These are phyloP conservation scores for Schizaphis graminum DNA, from an alignment of 2,888 invertebrate species.

Conservation along the genomic window DNA sequence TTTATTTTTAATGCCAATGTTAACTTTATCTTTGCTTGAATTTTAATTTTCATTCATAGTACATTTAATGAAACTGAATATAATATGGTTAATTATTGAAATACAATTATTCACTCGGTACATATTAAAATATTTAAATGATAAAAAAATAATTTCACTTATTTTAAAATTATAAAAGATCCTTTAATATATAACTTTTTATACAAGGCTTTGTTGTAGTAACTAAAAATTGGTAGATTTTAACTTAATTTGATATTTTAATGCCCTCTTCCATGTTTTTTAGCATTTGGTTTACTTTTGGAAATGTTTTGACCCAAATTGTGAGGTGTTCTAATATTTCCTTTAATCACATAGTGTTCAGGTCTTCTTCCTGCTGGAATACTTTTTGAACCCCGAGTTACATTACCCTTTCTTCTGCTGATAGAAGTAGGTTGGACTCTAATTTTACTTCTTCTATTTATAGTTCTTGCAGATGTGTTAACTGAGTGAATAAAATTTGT, in stretches of 20 bases:
- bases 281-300: neutral
- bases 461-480: neutral
- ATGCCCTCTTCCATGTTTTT: neutral
- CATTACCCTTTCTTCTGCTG: neutral
- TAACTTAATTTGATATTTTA: neutral
- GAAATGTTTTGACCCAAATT: slow-evolving; percentile 32
- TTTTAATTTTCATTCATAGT: neutral
- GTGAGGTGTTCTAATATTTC: neutral
- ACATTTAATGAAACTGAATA: neutral
- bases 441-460: slow-evolving; percentile 38
- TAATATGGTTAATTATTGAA: too few species aligned
- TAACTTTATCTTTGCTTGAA: neutral
- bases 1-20: neutral
- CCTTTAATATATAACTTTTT: neutral
- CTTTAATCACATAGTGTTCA: slow-evolving; percentile 22
- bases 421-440: slow-evolving; percentile 33
- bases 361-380: slow-evolving; percentile 44
- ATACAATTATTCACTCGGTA: too few species aligned
- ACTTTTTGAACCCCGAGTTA: slow-evolving; percentile 38
- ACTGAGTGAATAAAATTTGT: slow-evolving; percentile 19
- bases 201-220: neutral
- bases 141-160: too few species aligned
- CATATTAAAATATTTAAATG: too few species aligned
- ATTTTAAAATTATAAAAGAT: too few species aligned
- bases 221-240: neutral